These are phyloP conservation scores for Morelia viridis DNA, from an alignment of 2,797 vertebrate genomes.

Conservation along the genomic window DNA sequence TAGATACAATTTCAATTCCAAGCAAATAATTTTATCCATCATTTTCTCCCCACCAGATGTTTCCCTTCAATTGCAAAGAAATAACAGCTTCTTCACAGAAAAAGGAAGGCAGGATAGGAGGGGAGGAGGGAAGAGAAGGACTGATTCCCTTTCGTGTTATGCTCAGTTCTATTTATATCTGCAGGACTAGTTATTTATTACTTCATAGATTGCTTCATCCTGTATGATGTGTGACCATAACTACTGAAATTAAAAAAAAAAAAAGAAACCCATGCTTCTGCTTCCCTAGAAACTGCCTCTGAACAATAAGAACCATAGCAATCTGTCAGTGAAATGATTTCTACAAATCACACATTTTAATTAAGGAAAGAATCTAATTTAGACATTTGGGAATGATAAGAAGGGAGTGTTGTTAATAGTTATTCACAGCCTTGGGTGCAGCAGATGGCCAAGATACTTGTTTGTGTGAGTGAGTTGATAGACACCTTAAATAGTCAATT, in stretches of 20 bases:
- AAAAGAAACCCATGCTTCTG: background rate
- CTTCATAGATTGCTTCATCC: constrained; percentile 38
- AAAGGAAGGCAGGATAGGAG: background rate
- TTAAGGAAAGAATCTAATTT: constrained; percentile 67
- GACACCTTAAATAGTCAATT: constrained; percentile 48
- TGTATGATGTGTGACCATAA: background rate
- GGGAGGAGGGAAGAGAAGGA: background rate
- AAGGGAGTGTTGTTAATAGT: constrained; percentile 49
- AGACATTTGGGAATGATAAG: constrained; percentile 63
- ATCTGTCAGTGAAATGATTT: constrained; percentile 56
- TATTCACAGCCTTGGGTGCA: constrained; percentile 26
- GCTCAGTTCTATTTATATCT: constrained; percentile 8
- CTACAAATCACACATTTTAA: constrained; percentile 65
- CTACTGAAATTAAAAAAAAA: constrained; percentile 17
- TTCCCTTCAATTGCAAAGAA: background rate
- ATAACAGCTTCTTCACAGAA: background rate
- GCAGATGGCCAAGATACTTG: constrained; percentile 66
- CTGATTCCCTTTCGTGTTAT: background rate
- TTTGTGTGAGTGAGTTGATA: constrained; percentile 41
- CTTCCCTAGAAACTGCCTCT: constrained; percentile 7
- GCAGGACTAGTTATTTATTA: constrained; percentile 13
- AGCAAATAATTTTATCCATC: constrained; percentile 3
- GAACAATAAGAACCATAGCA: constrained; percentile 50
- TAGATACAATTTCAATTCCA: background rate
- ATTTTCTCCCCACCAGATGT: constrained; percentile 6